Base-by-base conservation (phyloP, 64 coral and sea anemone genomes). In the Orbicella faveolata region DNA sequence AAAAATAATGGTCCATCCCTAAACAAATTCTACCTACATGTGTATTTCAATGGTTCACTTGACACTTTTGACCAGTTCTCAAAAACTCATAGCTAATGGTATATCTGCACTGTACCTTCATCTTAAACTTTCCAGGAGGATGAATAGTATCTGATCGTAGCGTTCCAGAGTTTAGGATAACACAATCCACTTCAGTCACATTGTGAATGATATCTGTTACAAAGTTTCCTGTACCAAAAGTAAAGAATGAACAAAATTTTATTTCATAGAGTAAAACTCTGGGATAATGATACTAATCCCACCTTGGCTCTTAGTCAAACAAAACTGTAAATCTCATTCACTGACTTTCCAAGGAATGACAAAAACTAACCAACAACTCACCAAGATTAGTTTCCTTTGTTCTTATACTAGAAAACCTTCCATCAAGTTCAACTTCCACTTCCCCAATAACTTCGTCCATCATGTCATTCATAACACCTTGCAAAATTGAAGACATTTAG, bases 111-210 rank as follows among this genome's bases (percentile, higher is more conserved):
- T 86, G 79, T 79, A 93, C 97, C 89, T 96, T 99, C 91, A 95
- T 99, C 77, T 96, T 99, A 52, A 99, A 99, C 76, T 83, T 68
- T 52, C 97, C 97, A 63, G 91, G 90, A 18, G 85, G 79, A 36
- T 99, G 97, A 41, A 96, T 44, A 2, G 84, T 73, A 66, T 99
- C 97, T 84, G 97, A 99, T n/a, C 97, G 83, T 20, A 99, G 57
- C 36, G 97, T 99, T 76, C 97, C 97, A 84, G 94, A 95, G 55
- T 99, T 99, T 9, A 99, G 74, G 15, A 99, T 77, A 17, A 90
- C 89, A 7, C 95, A 89, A 70, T 99, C 97, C 55, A 87, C 97
- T 91, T 96, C 90, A 34, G 94, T 91, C 3, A 99, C 97, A 73
- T 99, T 95, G 63, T 78, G 90, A 53, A 93, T 95, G 21, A 99